Conservation (phyloP, 2,113 vertebrate genomes). For the Psittacus erithacus region DNA sequence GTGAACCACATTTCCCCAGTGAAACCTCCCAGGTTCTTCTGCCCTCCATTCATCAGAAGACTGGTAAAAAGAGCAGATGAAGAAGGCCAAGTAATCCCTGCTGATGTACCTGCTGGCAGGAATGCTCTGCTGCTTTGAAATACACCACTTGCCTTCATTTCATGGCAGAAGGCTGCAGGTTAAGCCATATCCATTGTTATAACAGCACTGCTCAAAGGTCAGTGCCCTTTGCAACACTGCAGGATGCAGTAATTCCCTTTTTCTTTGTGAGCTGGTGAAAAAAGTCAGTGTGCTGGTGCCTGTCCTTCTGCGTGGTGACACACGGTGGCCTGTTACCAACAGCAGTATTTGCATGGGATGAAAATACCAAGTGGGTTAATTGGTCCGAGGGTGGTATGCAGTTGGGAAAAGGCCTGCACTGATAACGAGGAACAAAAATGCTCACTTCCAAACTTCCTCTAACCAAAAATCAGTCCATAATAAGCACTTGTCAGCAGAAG, state of each 20-base stretch:
- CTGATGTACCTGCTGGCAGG: background rate
- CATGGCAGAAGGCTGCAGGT: background rate
- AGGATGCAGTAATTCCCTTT: background rate
- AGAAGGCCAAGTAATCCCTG: background rate
- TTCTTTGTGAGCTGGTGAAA: background rate
- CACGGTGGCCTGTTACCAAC: rapidly evolving
- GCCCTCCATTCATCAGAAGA: background rate
- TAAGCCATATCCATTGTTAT: background rate
- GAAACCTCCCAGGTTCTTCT: background rate
- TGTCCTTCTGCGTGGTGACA: background rate
- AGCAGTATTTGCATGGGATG: rapidly evolving
- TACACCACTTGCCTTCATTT: background rate
- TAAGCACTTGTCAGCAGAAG: background rate
- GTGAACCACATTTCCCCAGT: background rate
- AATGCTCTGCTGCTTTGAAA: background rate
- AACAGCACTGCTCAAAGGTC: background rate
- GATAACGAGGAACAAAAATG: background rate
- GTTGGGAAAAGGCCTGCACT: background rate
- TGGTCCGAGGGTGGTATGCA: background rate
- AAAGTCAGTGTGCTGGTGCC: background rate
- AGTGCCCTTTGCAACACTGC: background rate
- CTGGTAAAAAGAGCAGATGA: background rate
- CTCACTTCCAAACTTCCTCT: background rate
- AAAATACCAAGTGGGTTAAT: background rate
- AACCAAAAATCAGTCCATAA: background rate